Conservation (phyloP, 37 sponge, comb jelly and placozoan species). For the Halisarca cf. caerulea region DNA sequence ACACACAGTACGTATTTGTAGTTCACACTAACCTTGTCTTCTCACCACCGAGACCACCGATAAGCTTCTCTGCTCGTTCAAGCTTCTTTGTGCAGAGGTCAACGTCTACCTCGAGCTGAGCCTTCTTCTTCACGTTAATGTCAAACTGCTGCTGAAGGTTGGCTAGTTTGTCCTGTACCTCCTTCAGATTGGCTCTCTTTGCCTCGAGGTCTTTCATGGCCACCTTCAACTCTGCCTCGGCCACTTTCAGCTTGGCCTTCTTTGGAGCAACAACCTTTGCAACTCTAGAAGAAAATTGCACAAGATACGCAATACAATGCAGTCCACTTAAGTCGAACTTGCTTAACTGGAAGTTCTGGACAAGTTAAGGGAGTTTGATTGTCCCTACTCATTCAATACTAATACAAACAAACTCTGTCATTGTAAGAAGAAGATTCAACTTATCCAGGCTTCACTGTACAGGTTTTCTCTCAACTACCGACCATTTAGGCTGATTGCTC, state of each 20-base stretch:
- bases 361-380: too few species aligned
- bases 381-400: too few species aligned
- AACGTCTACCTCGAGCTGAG: constrained; percentile 83
- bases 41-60: constrained; percentile 99
- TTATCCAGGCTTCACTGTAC: too few species aligned
- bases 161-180: constrained; percentile 90
- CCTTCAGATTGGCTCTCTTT: constrained; percentile 79
- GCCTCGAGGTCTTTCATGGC: constrained; percentile 90
- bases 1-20: too few species aligned
- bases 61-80: constrained; percentile 92
- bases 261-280: constrained; percentile 97
- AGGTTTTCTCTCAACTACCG: too few species aligned
- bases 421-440: too few species aligned
- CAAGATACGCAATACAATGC: too few species aligned
- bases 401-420: too few species aligned
- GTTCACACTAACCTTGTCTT: constrained; percentile 51
- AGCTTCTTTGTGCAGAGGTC: constrained; percentile 93
- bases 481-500: too few species aligned
- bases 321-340: too few species aligned
- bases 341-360: too few species aligned
- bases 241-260: constrained; percentile 87
- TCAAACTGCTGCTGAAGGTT: constrained; percentile 87
- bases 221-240: constrained; percentile 83
- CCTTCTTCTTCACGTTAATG: constrained; percentile 88
- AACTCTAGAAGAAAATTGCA: constrained; percentile 63